phyloP scores from a whole-genome alignment of 2,797 vertebrate genomes.

The Crenichthys baileyi region DNA sequence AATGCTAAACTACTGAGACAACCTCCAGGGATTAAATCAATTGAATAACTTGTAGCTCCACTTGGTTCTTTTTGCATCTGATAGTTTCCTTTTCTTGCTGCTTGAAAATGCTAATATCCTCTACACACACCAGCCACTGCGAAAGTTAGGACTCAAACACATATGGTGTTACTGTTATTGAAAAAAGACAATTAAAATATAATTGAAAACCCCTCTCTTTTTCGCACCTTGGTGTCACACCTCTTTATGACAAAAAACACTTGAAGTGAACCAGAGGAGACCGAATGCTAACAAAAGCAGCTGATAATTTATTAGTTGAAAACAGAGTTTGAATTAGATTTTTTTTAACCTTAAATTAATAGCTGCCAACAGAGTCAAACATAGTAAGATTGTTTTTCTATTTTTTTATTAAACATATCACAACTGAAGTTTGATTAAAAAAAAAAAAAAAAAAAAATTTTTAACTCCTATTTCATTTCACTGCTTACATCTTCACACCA shows the following conservation, averaged over 20 bases:
- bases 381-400: not conserved
- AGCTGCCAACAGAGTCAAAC: not conserved
- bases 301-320: not conserved
- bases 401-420: not conserved
- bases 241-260: not conserved
- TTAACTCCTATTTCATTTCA: not conserved
- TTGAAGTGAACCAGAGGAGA: not conserved
- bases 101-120: not conserved
- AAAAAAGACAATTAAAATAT: constrained; percentile 1
- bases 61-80: not conserved
- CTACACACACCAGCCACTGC: not conserved
- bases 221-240: not conserved
- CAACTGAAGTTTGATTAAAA: not conserved
- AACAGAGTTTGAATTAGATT: not conserved
- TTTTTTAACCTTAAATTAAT: not conserved
- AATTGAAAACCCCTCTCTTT: not conserved
- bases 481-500: not conserved
- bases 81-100: not conserved
- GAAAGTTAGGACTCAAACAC: not conserved
- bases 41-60: not conserved
- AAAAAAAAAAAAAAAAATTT: not conserved
- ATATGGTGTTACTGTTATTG: not conserved
- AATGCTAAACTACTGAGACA: not conserved
- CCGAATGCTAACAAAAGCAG: not conserved
- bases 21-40: not conserved